Percentiles rank a stretch among this genome's conserved stretches.
phyloP scores from a whole-genome alignment of 2,113 vertebrate species.

The Ochotona curzoniae region DNA sequence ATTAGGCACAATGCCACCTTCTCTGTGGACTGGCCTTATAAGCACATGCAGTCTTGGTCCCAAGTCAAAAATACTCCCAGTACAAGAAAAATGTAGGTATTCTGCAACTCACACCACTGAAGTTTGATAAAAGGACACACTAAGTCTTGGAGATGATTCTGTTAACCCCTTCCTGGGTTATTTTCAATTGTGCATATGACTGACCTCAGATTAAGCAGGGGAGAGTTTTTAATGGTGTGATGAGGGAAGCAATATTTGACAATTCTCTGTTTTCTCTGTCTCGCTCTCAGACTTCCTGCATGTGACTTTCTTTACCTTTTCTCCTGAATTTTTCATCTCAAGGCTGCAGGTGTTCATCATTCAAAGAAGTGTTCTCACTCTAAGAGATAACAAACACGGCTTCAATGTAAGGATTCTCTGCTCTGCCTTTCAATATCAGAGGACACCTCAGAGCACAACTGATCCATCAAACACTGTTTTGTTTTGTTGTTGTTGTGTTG shows the following conservation, averaged over 20 bases:
- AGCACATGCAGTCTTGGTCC: background rate
- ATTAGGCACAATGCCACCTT: too few species aligned
- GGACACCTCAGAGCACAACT: constrained; percentile 55
- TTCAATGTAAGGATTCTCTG: background rate
- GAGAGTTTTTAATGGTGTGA: constrained; percentile 63
- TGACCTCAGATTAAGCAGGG: background rate
- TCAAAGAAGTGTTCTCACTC: constrained; percentile 73
- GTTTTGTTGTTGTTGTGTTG: too few species aligned
- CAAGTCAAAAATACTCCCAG: constrained; percentile 38
- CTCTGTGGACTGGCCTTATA: background rate
- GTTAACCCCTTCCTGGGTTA: constrained; percentile 51
- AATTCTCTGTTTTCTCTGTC: background rate
- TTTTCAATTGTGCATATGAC: background rate
- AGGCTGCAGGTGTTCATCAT: constrained; percentile 69
- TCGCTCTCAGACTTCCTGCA: background rate
- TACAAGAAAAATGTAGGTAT: background rate
- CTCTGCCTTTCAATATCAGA: constrained; percentile 73
- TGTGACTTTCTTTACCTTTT: constrained; percentile 66
- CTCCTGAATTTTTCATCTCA: constrained; percentile 74
- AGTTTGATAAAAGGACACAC: constrained; percentile 61
- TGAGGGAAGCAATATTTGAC: constrained; percentile 1
- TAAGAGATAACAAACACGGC: constrained; percentile 49
- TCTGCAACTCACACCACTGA: constrained; percentile 53
- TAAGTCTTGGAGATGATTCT: constrained; percentile 51
- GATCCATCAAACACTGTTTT: constrained; percentile 65